Conservation (phyloP, 1,140 invertebrate species). For the Atopsyche davidsoni region DNA sequence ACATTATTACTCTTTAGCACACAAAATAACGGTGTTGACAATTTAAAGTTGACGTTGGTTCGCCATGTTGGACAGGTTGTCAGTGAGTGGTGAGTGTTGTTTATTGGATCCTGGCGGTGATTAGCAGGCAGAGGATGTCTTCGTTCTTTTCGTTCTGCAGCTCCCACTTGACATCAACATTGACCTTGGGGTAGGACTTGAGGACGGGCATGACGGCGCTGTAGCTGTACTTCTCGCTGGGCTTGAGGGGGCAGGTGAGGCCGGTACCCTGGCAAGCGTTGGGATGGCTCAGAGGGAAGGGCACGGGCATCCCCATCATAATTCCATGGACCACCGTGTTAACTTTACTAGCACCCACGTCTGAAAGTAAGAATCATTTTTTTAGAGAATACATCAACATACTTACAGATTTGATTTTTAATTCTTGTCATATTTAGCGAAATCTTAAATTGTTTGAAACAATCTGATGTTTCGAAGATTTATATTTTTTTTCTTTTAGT, state of each 20-base stretch:
- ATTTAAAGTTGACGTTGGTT: no score
- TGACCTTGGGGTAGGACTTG: constrained; percentile 60
- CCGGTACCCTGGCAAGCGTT: constrained; percentile 61
- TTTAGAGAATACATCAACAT: no score
- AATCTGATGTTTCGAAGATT: no score
- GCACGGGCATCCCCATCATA: constrained; percentile 60
- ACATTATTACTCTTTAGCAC: no score
- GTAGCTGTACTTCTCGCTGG: constrained; percentile 53
- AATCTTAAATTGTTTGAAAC: no score
- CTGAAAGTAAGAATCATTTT: constrained; percentile 38
- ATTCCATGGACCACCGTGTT: constrained; percentile 63
- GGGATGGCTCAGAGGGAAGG: constrained; percentile 62
- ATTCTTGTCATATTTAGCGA: no score
- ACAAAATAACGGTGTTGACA: no score
- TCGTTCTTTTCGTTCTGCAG: constrained; percentile 52
- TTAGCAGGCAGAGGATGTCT: constrained; percentile 60
- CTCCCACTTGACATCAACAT: constrained; percentile 66
- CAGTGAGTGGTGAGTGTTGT: no score
- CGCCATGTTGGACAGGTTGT: no score
- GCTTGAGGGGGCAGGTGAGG: constrained; percentile 59
- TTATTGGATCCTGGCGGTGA: constrained; percentile 57
- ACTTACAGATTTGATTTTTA: no score
- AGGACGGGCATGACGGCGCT: constrained; percentile 52
- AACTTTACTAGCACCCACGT: constrained; percentile 40
- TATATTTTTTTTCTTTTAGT: no score